A percentile compares a stretch with the other conserved stretches of the same genome.
Evolutionary conservation across 1,140 invertebrate species (phyloP).

Genomic region (Aradophagus sp.): DNA sequence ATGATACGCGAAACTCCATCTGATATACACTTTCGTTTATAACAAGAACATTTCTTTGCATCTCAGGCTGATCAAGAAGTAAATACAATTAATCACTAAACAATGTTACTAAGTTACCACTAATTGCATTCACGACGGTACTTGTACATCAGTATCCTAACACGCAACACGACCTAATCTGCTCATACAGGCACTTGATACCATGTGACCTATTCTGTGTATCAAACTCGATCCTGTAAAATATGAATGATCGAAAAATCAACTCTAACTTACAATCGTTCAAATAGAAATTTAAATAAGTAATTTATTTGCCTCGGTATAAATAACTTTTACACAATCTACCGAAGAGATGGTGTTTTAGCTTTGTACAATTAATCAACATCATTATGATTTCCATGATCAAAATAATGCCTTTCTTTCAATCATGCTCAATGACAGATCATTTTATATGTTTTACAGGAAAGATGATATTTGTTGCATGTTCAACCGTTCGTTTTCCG

Average conservation of each 20-base stretch:
- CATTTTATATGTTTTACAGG: too few relatives aligned
- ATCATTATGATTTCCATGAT: too few relatives aligned
- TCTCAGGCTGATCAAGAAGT: slow-evolving; percentile 40
- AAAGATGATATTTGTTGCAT: too few relatives aligned
- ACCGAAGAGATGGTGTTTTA: too few relatives aligned
- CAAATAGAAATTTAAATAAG: too few relatives aligned
- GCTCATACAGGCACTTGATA: slow-evolving; percentile 69
- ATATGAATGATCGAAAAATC: slow-evolving; percentile 11
- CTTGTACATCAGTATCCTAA: slow-evolving; percentile 64
- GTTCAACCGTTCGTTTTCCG: too few relatives aligned
- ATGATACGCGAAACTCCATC: slow-evolving; percentile 47
- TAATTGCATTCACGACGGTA: slow-evolving; percentile 50
- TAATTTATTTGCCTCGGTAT: too few relatives aligned
- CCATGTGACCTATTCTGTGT: slow-evolving; percentile 51
- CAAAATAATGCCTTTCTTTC: too few relatives aligned
- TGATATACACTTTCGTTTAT: slow-evolving; percentile 25
- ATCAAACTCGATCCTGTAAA: slow-evolving; percentile 19
- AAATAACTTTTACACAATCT: too few relatives aligned
- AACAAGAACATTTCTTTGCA: slow-evolving; percentile 11
- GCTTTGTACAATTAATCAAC: too few relatives aligned
- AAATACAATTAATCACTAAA: slow-evolving; percentile 40
- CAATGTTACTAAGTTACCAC: slow-evolving; percentile 54
- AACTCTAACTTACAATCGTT: too few relatives aligned
- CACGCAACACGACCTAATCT: slow-evolving; percentile 51
- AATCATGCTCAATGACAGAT: too few relatives aligned